Percentiles rank a stretch among this genome's conserved stretches.
Evolutionary conservation across 2,113 vertebrate species (phyloP).

Genomic region (Pipra filicauda): DNA sequence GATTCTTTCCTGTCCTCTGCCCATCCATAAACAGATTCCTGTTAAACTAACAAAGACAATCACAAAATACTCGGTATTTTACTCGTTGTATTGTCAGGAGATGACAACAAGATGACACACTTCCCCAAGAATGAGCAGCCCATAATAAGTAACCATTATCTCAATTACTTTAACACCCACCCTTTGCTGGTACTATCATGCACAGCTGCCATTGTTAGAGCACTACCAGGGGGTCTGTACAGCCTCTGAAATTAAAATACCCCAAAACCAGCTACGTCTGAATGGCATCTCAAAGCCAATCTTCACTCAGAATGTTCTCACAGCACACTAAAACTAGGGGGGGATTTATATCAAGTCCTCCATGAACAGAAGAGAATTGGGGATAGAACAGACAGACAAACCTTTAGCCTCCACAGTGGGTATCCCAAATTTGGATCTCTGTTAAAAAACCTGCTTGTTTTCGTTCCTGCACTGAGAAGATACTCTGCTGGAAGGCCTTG

Average conservation of each 20-base stretch:
- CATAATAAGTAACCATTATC: constrained; percentile 22
- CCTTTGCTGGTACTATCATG: background rate
- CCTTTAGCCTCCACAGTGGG: constrained; percentile 97
- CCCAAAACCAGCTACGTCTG: background rate
- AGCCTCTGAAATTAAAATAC: background rate
- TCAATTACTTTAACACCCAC: background rate
- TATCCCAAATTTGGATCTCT: constrained; percentile 94
- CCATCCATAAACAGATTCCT: background rate
- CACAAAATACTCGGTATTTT: background rate
- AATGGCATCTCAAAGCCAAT: background rate
- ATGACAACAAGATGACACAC: constrained; percentile 28
- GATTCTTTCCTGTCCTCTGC: background rate
- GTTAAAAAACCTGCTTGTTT: constrained; percentile 98
- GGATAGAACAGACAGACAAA: constrained; percentile 60
- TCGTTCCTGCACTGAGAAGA: constrained; percentile 95
- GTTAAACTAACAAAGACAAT: background rate
- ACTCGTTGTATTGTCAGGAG: background rate
- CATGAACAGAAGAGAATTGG: background rate
- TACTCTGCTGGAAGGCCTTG: constrained; percentile 97
- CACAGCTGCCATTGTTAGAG: background rate
- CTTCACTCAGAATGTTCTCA: background rate
- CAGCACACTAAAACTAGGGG: background rate
- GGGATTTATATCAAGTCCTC: background rate
- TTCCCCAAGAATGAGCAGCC: constrained; percentile 6
- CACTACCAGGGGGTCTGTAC: background rate